Conservation (phyloP, 2,888 invertebrate genomes). For the Callimorpha dominula region DNA sequence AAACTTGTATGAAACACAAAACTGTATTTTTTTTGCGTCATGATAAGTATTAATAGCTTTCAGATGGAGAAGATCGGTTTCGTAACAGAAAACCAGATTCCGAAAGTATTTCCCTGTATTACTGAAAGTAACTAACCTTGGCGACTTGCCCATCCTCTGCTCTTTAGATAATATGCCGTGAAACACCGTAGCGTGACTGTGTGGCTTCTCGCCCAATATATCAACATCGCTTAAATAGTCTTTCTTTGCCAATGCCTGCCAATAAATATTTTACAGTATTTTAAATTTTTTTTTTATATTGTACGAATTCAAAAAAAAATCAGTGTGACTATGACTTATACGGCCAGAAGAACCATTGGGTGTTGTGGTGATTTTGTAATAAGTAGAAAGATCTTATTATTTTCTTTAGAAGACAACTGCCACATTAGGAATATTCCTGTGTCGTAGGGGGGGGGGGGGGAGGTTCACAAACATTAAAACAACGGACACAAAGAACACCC, state of each 20-base stretch:
- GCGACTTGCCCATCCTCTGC: constrained; percentile 57
- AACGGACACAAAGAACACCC: too few relatives aligned
- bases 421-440: too few relatives aligned
- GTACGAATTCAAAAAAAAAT: neutral
- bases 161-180: constrained; percentile 62
- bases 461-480: too few relatives aligned
- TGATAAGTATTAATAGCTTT: neutral
- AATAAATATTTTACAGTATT: neutral
- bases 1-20: neutral
- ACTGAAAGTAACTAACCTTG: constrained; percentile 50
- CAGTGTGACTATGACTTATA: too few relatives aligned
- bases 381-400: too few relatives aligned
- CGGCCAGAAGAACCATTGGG: too few relatives aligned
- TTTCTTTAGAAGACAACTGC: too few relatives aligned
- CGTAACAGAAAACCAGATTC: neutral
- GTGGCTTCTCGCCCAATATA: constrained; percentile 45
- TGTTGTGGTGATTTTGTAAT: too few relatives aligned
- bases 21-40: neutral
- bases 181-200: constrained; percentile 61
- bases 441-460: too few relatives aligned
- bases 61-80: neutral
- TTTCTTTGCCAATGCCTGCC: constrained; percentile 53
- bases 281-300: neutral
- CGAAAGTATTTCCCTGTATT: neutral
- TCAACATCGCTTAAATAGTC: constrained; percentile 56